Base-by-base conservation (phyloP, 2,113 vertebrate genomes). In the Paracanthobrama guichenoti region DNA sequence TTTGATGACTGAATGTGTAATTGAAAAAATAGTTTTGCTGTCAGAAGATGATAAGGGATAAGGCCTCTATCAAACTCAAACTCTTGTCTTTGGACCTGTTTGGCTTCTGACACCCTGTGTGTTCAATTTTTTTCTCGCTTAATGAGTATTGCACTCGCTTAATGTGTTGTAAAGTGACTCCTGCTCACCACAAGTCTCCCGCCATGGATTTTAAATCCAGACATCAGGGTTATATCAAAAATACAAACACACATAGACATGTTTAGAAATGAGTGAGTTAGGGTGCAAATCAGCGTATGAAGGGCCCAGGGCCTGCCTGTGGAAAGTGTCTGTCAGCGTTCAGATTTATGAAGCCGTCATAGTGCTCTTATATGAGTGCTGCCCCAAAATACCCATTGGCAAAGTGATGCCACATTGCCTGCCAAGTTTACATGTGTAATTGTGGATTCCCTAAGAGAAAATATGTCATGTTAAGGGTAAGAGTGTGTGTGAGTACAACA, bases 311-410 rank as follows among this genome's bases (percentile, higher is more conserved):
- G 69, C 77, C 81, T 66, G 66, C 73, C 82, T 67, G 84, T 88
- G 16, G 26, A 79, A 88, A 76, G 79, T 89, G 85, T 87, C 91
- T 85, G 28, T 88, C 90, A 73, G 85, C 89, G 88, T 90, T 84
- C 85, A 89, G 89, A 93, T 95, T 92, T 90, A 92, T 91, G 82
- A 91, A 90, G 89, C 90, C 90, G 88, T 93, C 91, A 87, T 88
- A 83, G 81, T 82, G 83, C 84, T 89, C 90, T 87, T 91, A 90
- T 90, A 85, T 88, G 86, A 92, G 85, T 39, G 44, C 59, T 53
- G 66, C 66, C 81, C 62, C 55, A 79, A 69, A 42, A 59, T 80
- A 50, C 50, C 57, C 26, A 13, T 82, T 89, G 86, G 91, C 88
- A 88, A 85, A 85, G 31, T 67, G 18, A 48, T 88, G 88, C 91